Base-by-base conservation (phyloP, 2,113 vertebrate species). In the Emydura subglobosa region DNA sequence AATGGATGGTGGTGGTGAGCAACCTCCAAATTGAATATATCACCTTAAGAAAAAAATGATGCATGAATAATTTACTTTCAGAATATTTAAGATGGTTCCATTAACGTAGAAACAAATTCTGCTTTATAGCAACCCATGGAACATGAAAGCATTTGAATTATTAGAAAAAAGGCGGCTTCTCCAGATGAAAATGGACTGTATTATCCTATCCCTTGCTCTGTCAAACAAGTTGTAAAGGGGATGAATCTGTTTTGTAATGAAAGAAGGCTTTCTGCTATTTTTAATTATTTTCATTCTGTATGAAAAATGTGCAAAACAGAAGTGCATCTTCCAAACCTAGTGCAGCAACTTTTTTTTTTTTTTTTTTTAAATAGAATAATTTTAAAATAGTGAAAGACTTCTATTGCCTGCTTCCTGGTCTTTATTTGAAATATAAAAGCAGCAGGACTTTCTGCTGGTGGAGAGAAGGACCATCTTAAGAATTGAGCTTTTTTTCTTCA, bases 51-150 rank as follows among this genome's bases (percentile, higher is more conserved):
- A 65, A 27, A 72, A 72, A 65, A 49, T 42, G 54, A 91, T 59
- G 65, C 95, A 93, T 82, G 21, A 93, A 87, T 80, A 76, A 87
- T 95, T 95, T 96, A 74, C 79, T 93, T 74, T 47, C 42, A 53
- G 61, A 49, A 51, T 55, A 55, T 51, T 93, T 34, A 65, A 93
- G 72, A 86, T 39, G 6, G 7, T 81, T 93, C 13, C 50, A 94
- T 91, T 91, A 95, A 88, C 34, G 10, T 47, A 95, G 79, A 86
- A 57, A 29, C 47, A 78, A 85, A 79, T 78, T 92, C 80, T 92
- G 7, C 81, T 95, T 87, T 81, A 22, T 10, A 89, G 44, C 7
- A 51, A 92, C 57, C 12, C 12, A 50, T 27, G 5, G 44, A 82
- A 55, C 59, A n/a, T 86, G 83, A 94, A 94, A 93, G 25, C 3